Percentiles rank a stretch among this genome's conserved stretches.
phyloP scores from a whole-genome alignment of 2,797 vertebrate genomes.

The Huso huso region DNA sequence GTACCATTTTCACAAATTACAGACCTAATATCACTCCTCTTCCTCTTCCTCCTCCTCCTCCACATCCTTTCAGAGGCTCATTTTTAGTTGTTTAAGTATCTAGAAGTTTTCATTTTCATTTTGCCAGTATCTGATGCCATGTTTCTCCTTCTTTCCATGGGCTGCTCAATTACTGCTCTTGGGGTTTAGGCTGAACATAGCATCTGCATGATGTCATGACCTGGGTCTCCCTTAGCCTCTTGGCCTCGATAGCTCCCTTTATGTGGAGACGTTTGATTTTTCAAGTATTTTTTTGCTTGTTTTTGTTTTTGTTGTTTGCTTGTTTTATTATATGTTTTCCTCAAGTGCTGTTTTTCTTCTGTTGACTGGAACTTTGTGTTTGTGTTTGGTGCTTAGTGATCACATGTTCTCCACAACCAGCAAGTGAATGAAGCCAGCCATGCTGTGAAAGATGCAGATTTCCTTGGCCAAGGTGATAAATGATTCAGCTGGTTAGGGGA shows the following conservation, averaged over 20 bases:
- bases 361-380: constrained; percentile 14
- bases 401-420: constrained; percentile 16
- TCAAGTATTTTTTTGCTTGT: constrained; percentile 39
- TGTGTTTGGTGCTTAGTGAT: constrained; percentile 26
- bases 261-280: constrained; percentile 20
- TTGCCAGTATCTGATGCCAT: no score
- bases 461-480: no score
- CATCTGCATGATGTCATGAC: constrained; percentile 16
- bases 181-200: constrained; percentile 12
- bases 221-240: constrained; percentile 15
- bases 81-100: not conserved
- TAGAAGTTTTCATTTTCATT: not conserved
- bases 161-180: constrained; percentile 1
- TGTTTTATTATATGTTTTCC: constrained; percentile 19
- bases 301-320: constrained; percentile 38
- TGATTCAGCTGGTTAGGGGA: no score
- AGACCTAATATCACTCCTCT: constrained; percentile 24
- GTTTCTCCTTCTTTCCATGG: not conserved
- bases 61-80: not conserved
- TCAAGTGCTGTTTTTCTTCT: constrained; percentile 15
- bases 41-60: constrained; percentile 35
- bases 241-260: constrained; percentile 21
- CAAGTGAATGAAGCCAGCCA: constrained; percentile 19
- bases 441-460: constrained; percentile 13
- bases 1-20: constrained; percentile 3